Base-by-base conservation (phyloP, 2,113 vertebrate species). In the Chrysochloris asiatica region DNA sequence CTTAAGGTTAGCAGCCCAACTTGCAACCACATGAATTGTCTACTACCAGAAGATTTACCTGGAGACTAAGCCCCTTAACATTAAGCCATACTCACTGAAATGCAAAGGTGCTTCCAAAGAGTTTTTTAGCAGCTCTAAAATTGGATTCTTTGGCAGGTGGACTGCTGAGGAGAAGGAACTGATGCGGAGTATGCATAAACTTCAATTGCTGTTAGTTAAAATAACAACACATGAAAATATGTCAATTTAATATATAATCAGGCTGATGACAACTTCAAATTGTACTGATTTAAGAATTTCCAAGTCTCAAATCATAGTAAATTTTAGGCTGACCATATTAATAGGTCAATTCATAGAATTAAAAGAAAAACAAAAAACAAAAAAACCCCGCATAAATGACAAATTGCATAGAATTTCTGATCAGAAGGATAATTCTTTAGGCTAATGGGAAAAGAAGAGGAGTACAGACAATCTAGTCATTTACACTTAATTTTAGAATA, bases 91-190 rank as follows among this genome's bases (percentile, higher is more conserved):
- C 99, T 98, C 94, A 99, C 99, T 99, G 99, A 98, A 99, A 99
- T 95, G 99, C 99, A 93, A 99, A 99, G 79, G 98, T 99, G 97
- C 99, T 99, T 96, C 99, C 99, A 0, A 98, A 99, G 93, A 98
- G 98, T 97, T 97, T 98, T 98, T 99, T 99, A 97, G 99, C 99
- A 98, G 98, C 97, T 98, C 98, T 97, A 95, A 99, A 99, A 97
- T 99, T 99, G 94, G 98, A 98, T 97, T 99, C 99, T 99, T 99
- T 99, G 98, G 99, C 99, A 97, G 99, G 99, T 95, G 99, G 99
- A 96, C 99, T 99, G 97, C 99, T 99, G 95, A 99, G 98, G 80
- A 99, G 98, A 41, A 99, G 98, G 95, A 99, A 99, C 83, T 99
- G 99, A 96, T 99, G 99, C 16, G 98, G 98, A 47, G 99, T 99